Conservation (phyloP, 1,140 invertebrate species). For the Euglossa dilemma region DNA sequence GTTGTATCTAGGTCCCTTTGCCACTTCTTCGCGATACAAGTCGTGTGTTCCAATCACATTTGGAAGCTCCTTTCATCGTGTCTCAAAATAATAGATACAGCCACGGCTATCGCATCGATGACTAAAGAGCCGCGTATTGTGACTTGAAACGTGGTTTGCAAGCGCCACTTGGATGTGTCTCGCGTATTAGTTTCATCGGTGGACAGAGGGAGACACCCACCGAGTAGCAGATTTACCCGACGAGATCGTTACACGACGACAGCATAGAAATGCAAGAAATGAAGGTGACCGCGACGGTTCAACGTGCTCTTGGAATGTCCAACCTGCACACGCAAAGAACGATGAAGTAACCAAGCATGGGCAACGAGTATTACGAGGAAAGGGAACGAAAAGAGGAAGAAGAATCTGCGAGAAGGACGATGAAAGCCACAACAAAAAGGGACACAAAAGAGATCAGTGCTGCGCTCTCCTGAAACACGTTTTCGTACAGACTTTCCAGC, state of each 20-base stretch:
- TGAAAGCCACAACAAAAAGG: slow-evolving; percentile 31
- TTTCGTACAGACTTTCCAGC: slow-evolving; percentile 11
- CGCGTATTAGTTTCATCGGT: neutral
- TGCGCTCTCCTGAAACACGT: neutral
- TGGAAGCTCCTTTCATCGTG: slow-evolving; percentile 2
- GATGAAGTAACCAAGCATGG: slow-evolving; percentile 67
- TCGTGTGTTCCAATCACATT: neutral
- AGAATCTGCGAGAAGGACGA: slow-evolving; percentile 19
- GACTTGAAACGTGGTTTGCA: too few relatives aligned
- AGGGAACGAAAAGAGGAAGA: slow-evolving; percentile 11
- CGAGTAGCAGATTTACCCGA: neutral
- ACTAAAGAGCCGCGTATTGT: too few relatives aligned
- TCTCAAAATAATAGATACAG: neutral
- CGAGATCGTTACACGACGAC: neutral
- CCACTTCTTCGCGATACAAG: slow-evolving; percentile 5
- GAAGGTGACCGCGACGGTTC: slow-evolving; percentile 71
- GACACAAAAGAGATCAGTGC: neutral
- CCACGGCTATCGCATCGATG: neutral
- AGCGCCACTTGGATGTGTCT: slow-evolving; percentile 2
- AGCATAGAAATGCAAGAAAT: slow-evolving; percentile 26
- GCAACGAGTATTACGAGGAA: neutral
- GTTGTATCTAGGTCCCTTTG: slow-evolving; percentile 24
- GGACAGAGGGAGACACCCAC: neutral
- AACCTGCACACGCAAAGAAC: slow-evolving; percentile 25
- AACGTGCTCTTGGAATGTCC: slow-evolving; percentile 76